Evolutionary conservation across 2,888 invertebrate genomes (phyloP).

Genomic region (Sturmia bella): DNA sequence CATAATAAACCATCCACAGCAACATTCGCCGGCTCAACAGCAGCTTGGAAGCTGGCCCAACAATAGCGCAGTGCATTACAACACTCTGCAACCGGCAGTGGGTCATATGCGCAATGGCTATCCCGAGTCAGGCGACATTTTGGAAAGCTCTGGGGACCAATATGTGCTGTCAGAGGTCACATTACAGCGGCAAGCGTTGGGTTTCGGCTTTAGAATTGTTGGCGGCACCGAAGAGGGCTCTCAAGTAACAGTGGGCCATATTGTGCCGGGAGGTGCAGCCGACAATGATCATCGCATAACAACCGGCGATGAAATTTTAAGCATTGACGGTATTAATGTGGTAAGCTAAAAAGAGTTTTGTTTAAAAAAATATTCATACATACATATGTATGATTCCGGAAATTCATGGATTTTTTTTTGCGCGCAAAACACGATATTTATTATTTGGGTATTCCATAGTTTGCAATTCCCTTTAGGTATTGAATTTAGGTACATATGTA

Average conservation of each 20-base stretch:
- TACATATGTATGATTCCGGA: not conserved
- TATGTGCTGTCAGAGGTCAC: conserved; percentile 84
- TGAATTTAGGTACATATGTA: too few species aligned
- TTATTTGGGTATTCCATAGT: too few species aligned
- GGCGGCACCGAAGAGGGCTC: conserved; percentile 99
- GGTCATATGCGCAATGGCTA: conserved; percentile 65
- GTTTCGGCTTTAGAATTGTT: conserved; percentile 98
- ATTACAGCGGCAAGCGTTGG: conserved; percentile 93
- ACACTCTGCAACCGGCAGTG: conserved; percentile 49
- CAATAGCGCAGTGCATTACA: conserved; percentile 38
- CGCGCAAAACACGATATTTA: too few species aligned
- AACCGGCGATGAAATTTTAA: conserved; percentile 96
- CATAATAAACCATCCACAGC: conserved; percentile 59
- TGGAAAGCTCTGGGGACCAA: conserved; percentile 72
- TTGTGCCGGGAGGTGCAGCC: conserved; percentile 97
- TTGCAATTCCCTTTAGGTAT: too few species aligned
- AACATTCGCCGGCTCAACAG: conserved; percentile 60
- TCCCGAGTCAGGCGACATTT: conserved; percentile 52
- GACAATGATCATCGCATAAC: conserved; percentile 94
- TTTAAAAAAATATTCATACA: not conserved
- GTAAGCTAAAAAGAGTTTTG: conserved; percentile 80
- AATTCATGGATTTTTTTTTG: too few species aligned
- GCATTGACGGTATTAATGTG: conserved; percentile 93
- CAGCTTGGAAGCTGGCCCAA: conserved; percentile 54
- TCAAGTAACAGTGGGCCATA: conserved; percentile 97